Percentiles rank a stretch among this genome's conserved stretches.
Conservation (phyloP, 2,888 invertebrate species). For the Aphidoletes aphidimyza region DNA sequence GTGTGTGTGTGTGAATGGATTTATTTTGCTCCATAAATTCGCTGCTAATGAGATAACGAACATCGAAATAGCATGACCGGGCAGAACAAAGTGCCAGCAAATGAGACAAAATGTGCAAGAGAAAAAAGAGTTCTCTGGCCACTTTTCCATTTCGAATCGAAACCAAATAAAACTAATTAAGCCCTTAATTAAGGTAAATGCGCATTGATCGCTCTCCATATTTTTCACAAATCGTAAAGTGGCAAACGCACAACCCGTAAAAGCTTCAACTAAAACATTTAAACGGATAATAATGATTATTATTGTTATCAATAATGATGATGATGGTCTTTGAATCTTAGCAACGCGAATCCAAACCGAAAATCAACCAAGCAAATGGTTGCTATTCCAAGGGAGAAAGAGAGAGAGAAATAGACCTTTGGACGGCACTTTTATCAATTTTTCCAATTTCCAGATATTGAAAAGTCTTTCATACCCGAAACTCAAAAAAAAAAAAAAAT, state of each 20-base stretch:
- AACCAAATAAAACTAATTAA: slow-evolving; percentile 47
- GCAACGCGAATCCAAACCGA: background rate
- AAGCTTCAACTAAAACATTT: slow-evolving; percentile 16
- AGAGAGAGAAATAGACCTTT: no score
- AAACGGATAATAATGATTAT: slow-evolving; percentile 45
- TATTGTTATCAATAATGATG: background rate
- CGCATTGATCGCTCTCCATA: slow-evolving; percentile 30
- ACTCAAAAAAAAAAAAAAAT: background rate
- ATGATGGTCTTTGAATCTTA: background rate
- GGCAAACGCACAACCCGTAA: background rate
- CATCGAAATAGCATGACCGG: background rate
- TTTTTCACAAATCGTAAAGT: background rate
- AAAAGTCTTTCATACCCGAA: background rate
- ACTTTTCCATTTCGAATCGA: background rate
- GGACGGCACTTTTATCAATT: no score
- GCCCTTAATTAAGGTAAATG: slow-evolving; percentile 34
- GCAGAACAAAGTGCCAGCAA: background rate
- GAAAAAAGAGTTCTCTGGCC: slow-evolving; percentile 18
- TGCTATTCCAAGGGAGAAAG: no score
- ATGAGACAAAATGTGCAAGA: background rate
- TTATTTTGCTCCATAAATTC: slow-evolving; percentile 36
- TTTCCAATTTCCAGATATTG: background rate
- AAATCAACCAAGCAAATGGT: background rate
- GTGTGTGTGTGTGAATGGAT: background rate
- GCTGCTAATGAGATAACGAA: slow-evolving; percentile 30